A percentile compares a stretch with the other conserved stretches of the same genome.
Evolutionary conservation across 2,888 invertebrate genomes (phyloP).

Genomic region (Mycalesis mineus): DNA sequence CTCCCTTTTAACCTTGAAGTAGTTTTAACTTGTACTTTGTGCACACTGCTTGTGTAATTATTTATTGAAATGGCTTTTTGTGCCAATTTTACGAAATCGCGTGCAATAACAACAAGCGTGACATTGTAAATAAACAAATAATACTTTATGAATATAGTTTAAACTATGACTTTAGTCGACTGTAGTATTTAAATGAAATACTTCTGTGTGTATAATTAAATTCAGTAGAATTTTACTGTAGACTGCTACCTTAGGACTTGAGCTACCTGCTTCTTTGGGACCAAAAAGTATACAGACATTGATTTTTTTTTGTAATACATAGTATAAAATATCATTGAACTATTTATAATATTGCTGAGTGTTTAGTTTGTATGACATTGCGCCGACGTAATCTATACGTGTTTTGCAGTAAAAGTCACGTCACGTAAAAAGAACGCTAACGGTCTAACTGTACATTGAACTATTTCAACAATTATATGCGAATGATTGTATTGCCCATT

Average conservation of each 20-base stretch:
- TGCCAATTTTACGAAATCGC: conserved; percentile 9
- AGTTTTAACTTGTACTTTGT: neutral
- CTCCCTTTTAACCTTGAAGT: conserved; percentile 8
- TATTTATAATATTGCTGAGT: conserved; percentile 1
- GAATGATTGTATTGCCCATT: no score
- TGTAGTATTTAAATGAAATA: no score
- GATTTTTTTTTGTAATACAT: no score
- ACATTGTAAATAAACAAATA: conserved; percentile 7
- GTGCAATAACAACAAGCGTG: conserved; percentile 11
- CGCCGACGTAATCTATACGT: neutral
- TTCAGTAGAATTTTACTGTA: no score
- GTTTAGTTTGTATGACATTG: neutral
- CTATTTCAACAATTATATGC: no score
- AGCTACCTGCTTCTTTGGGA: no score
- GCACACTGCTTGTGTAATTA: conserved; percentile 8
- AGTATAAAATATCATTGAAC: neutral
- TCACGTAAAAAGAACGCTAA: neutral
- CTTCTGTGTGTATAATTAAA: no score
- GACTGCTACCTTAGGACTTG: no score
- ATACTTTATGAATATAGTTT: neutral
- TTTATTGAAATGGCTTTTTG: conserved; percentile 8
- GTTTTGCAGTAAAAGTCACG: neutral
- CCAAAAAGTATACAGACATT: no score
- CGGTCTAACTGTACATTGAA: neutral
- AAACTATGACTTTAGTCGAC: no score